Evolutionary conservation across 2,113 vertebrate genomes (phyloP).

Genomic region (Excalfactoria chinensis): DNA sequence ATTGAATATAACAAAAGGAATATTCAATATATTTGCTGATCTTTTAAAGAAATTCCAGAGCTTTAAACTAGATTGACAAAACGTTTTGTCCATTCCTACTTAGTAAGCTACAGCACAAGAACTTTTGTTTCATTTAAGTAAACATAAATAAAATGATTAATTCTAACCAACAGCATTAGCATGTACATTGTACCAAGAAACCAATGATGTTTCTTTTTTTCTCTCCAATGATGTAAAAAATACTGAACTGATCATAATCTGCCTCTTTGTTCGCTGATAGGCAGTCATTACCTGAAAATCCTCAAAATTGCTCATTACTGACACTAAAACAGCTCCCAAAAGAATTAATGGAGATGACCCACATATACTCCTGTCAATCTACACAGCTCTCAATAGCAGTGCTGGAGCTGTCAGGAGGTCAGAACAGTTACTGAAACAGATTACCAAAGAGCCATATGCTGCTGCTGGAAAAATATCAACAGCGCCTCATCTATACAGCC

Average conservation of each 20-base stretch:
- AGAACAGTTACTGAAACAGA: constrained; percentile 39
- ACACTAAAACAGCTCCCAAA: constrained; percentile 47
- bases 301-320: constrained; percentile 47
- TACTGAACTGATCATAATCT: constrained; percentile 44
- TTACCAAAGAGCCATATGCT: constrained; percentile 61
- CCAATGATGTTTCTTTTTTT: not conserved
- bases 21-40: not conserved
- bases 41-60: not conserved
- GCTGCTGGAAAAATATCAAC: constrained; percentile 52
- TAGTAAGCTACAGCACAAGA: not conserved
- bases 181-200: not conserved
- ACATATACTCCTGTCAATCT: not conserved
- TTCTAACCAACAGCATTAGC: not conserved
- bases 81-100: not conserved
- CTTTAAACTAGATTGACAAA: not conserved
- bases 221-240: constrained; percentile 19
- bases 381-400: constrained; percentile 2
- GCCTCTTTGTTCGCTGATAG: constrained; percentile 50
- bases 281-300: constrained; percentile 28
- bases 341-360: constrained; percentile 3
- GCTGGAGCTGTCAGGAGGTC: constrained; percentile 44
- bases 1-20: not conserved
- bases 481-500: not conserved
- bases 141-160: not conserved
- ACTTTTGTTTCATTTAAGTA: not conserved